These are phyloP conservation scores for Muscicapa comitata DNA, from an alignment of 2,797 vertebrate species.

Conservation along the genomic window DNA sequence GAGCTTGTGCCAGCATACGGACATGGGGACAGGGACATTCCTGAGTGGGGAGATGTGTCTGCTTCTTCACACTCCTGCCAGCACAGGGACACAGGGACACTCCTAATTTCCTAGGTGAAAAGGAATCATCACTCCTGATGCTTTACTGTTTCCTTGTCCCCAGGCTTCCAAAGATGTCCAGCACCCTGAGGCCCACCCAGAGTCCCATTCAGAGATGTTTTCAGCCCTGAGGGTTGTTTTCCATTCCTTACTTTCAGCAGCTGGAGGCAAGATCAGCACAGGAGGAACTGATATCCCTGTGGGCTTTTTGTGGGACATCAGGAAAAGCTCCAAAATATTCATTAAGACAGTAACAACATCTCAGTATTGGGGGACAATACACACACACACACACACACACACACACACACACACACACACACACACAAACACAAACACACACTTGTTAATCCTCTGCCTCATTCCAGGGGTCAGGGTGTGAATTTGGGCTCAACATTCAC, in stretches of 20 bases:
- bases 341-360: background rate
- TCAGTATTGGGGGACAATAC: background rate
- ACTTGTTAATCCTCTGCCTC: background rate
- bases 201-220: background rate
- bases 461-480: rapidly evolving
- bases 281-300: rapidly evolving
- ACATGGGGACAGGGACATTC: background rate
- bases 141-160: background rate
- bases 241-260: background rate
- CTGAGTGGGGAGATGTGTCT: background rate
- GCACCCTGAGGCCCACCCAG: background rate
- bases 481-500: background rate
- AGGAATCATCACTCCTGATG: background rate
- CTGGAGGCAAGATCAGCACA: background rate
- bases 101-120: background rate
- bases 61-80: background rate
- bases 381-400: rapidly evolving
- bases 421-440: rapidly evolving
- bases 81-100: background rate
- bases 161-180: background rate
- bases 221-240: background rate
- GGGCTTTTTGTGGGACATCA: background rate
- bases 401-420: rapidly evolving
- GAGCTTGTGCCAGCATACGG: background rate
- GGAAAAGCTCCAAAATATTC: background rate